phyloP scores from a whole-genome alignment of 2,797 vertebrate genomes.

The Nasua narica region DNA sequence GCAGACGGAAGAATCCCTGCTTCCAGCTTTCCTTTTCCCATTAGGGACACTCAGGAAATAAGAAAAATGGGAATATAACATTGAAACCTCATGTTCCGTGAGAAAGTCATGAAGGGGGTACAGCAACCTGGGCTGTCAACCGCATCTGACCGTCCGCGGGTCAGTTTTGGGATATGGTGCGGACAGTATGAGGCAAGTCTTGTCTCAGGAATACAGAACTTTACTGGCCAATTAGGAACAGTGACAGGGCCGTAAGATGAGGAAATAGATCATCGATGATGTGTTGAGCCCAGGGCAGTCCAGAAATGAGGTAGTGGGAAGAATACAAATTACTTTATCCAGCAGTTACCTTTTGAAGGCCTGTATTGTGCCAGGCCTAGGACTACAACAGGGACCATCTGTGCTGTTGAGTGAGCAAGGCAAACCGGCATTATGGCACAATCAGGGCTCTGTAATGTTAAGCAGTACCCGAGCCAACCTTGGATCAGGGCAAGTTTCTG shows the following conservation, averaged over 20 bases:
- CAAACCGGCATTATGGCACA: neutral
- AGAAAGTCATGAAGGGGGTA: neutral
- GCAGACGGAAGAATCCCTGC: neutral
- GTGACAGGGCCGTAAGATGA: neutral
- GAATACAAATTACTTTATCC: neutral
- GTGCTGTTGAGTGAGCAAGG: neutral
- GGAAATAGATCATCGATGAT: neutral
- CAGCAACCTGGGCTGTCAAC: neutral
- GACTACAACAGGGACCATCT: neutral
- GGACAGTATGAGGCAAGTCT: neutral
- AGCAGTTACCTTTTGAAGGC: neutral
- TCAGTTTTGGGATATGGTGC: neutral
- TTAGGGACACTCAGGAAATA: constrained; percentile 57
- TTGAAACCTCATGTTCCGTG: constrained; percentile 32
- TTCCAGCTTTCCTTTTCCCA: constrained; percentile 20
- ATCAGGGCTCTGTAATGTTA: neutral
- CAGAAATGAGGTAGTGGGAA: neutral
- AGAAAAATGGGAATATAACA: neutral
- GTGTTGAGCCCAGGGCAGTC: neutral
- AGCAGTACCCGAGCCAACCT: neutral
- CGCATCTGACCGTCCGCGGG: neutral
- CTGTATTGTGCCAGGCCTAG: neutral
- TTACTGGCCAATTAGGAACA: neutral
- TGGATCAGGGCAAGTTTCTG: neutral
- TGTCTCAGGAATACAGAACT: neutral